Base-by-base conservation (phyloP, 92 coral and sea anemone species). In the Actinernus sp. region DNA sequence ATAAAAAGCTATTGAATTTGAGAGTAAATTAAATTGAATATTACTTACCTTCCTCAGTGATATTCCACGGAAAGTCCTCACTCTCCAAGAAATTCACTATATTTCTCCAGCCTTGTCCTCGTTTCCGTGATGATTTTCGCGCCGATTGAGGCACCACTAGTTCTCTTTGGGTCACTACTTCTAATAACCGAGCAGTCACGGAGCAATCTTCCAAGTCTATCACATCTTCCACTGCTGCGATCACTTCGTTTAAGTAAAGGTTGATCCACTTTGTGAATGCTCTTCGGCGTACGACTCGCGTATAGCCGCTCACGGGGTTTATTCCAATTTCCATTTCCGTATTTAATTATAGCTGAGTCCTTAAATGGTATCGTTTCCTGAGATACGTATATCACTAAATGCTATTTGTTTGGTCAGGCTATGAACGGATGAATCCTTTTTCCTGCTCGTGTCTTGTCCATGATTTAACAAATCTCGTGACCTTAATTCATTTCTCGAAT, bases 191-290 rank as follows among this genome's bases (percentile, higher is more conserved):
- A 31, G 83, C 92, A 8, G 85, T 67, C 2, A 58, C 40, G 38
- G 19, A 66, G 38, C 92, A 66, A 57, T 87, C 91, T 34, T 68
- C 56, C 26, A 88, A 73, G 50, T 88, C 91, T 5, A 73, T 10
- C 22, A 94, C 59, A 50, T 94, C 98, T 18, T 76, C 86, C 1
- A 94, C 44, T n/a, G 71, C 77, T 54, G 68, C 56, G 34, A 65
- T 73, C 19, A 69, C 58, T 18, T 58, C 51, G 24, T 66, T 22
- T 51, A 94, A 48, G 33, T 86, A 81, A 16, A 75, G 52, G 63
- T 94, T 94, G 45, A 65, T 52, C 98, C 98, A 94, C 67, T 91
- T 94, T 38, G 98, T 91, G 58, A 94, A 88, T 9, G 94, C 87
- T 30, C 98, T 63, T 22, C 97, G 71, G 13, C 88, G 90, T 52